phyloP scores from a whole-genome alignment of 1,140 invertebrate genomes.

The Platorchestia sp. region DNA sequence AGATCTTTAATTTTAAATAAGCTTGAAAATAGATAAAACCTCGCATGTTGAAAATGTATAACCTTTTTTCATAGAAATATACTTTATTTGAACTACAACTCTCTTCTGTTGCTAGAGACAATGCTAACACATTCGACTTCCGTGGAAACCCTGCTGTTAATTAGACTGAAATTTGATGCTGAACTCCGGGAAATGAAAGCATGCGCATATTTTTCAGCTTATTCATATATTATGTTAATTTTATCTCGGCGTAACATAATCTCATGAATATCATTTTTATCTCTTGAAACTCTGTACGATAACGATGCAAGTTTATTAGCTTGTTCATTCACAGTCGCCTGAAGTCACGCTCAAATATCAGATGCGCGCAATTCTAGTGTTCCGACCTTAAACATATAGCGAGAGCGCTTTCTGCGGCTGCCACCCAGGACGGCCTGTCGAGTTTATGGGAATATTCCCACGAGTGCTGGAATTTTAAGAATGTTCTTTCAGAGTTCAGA shows the following conservation, averaged over 20 bases:
- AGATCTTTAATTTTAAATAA: too few relatives aligned
- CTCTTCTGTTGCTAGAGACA: neutral
- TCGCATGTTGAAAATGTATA: neutral
- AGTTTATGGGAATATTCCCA: conserved; percentile 45
- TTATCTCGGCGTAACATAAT: neutral
- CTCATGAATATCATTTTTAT: too few relatives aligned
- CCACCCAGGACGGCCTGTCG: neutral
- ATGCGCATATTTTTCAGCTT: neutral
- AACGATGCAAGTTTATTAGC: neutral
- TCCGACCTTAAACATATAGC: neutral
- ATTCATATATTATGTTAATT: neutral
- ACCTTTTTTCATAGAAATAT: neutral
- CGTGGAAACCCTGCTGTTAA: neutral
- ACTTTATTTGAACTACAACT: neutral
- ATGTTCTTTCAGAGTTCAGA: conserved; percentile 6
- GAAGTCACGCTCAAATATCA: neutral
- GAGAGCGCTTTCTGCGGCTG: neutral
- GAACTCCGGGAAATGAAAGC: neutral
- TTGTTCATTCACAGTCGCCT: neutral
- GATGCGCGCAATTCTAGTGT: neutral
- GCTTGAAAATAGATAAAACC: neutral
- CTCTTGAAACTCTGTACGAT: neutral
- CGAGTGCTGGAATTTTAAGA: conserved; percentile 22
- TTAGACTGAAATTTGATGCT: neutral
- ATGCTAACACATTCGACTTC: neutral